Evolutionary conservation across 2,888 invertebrate genomes (phyloP).

Genomic region (Lobophora halterata): DNA sequence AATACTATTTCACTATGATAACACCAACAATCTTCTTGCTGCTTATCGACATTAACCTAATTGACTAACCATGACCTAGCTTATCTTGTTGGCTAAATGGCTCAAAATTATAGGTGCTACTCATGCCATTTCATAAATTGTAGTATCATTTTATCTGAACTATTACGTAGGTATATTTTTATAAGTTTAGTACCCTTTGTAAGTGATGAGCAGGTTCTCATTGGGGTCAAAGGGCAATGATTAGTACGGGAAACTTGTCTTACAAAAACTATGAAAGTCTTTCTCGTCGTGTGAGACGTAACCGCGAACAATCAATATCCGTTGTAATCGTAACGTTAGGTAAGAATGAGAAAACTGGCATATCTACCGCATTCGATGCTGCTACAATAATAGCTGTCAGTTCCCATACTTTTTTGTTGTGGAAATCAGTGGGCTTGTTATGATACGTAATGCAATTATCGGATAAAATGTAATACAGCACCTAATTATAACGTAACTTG

Average conservation of each 20-base stretch:
- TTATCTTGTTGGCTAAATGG: conserved; percentile 17
- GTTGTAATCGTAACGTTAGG: conserved; percentile 65
- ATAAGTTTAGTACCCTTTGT: background rate
- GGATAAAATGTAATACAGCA: conserved; percentile 10
- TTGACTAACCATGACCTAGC: conserved; percentile 36
- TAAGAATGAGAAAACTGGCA: conserved; percentile 62
- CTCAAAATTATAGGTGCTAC: conserved; percentile 16
- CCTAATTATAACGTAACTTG: conserved; percentile 14
- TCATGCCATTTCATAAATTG: conserved; percentile 16
- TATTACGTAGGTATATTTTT: background rate
- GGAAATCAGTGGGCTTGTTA: conserved; percentile 42
- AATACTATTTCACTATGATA: conserved; percentile 24
- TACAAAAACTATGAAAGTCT: conserved; percentile 60
- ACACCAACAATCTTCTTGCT: conserved; percentile 30
- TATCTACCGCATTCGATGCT: conserved; percentile 54
- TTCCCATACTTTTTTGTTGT: conserved; percentile 62
- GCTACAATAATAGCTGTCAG: conserved; percentile 46
- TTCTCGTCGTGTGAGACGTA: conserved; percentile 56
- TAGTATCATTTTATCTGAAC: background rate
- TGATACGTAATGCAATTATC: conserved; percentile 22
- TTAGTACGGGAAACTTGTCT: conserved; percentile 34
- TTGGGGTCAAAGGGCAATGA: conserved; percentile 17
- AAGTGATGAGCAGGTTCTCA: conserved; percentile 16
- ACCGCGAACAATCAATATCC: conserved; percentile 70
- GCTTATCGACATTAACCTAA: conserved; percentile 23